phyloP scores from a whole-genome alignment of 1,140 invertebrate genomes.

The Orchestia grillus region DNA sequence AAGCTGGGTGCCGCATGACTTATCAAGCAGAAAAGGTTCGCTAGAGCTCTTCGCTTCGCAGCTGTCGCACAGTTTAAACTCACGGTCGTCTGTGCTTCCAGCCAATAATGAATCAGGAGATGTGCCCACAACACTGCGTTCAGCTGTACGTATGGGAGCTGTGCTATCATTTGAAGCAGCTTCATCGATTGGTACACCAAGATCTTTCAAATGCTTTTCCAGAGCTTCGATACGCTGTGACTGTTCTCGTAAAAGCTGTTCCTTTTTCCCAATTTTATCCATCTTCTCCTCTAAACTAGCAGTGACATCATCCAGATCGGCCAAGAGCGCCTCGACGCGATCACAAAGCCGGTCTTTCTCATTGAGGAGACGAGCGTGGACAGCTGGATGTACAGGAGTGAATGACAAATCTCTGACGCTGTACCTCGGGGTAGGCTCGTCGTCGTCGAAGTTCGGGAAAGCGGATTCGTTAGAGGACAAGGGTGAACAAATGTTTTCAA shows the following conservation, averaged over 20 bases:
- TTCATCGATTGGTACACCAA: background rate
- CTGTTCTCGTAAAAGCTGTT: conserved; percentile 10
- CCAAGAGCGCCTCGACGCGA: conserved; percentile 4
- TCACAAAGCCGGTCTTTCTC: background rate
- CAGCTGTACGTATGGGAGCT: background rate
- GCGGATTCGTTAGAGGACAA: background rate
- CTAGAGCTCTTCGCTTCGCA: background rate
- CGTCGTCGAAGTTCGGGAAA: background rate
- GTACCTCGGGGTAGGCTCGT: background rate
- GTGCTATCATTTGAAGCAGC: background rate
- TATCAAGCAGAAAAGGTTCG: background rate
- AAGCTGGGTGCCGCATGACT: background rate
- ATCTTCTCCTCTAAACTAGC: conserved; percentile 7
- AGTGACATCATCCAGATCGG: conserved; percentile 29
- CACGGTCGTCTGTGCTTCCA: background rate
- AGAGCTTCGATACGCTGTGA: background rate
- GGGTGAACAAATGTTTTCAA: background rate
- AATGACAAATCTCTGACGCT: background rate
- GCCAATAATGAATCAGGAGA: background rate
- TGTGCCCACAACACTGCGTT: background rate
- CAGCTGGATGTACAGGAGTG: background rate
- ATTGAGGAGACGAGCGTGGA: background rate
- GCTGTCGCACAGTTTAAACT: background rate
- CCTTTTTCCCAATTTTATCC: background rate
- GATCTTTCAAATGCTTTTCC: conserved; percentile 8